These are phyloP conservation scores for Pygmarrhopalites habei DNA, from an alignment of 1,140 invertebrate species.

Conservation along the genomic window DNA sequence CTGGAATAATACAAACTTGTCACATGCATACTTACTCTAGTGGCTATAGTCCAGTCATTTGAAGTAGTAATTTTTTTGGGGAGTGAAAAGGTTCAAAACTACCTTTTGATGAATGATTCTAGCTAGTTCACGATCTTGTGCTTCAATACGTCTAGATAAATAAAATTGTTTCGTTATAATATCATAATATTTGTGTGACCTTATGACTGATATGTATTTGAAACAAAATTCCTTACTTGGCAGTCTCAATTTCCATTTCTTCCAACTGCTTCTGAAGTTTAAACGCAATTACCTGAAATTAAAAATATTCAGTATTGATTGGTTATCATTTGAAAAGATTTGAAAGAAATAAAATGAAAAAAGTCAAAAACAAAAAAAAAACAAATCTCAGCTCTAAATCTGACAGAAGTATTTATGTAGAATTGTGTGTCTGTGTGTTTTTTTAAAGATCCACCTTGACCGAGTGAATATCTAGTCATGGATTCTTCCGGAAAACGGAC, in stretches of 20 bases:
- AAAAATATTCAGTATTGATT: no score
- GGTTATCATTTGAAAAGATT: not conserved
- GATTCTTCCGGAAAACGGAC: no score
- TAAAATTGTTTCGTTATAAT: no score
- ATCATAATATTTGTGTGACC: no score
- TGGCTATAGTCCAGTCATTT: not conserved
- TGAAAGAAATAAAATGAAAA: no score
- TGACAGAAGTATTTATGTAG: not conserved
- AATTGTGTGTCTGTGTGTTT: not conserved
- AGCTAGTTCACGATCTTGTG: conserved; percentile 82
- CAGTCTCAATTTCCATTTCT: conserved; percentile 60
- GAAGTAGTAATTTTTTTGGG: no score
- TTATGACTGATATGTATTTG: no score
- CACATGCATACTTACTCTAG: not conserved
- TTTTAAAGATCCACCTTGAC: conserved; percentile 28
- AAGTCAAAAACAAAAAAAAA: no score
- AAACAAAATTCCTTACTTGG: no score
- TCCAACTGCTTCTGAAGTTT: conserved; percentile 56
- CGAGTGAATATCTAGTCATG: conserved; percentile 50
- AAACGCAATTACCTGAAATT: conserved; percentile 56
- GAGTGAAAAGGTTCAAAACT: no score
- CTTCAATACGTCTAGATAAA: conserved; percentile 69
- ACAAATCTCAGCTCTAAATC: no score
- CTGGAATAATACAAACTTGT: not conserved
- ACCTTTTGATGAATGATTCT: conserved; percentile 79